Conservation (phyloP, 2,888 invertebrate species). For the Cenopis cana region DNA sequence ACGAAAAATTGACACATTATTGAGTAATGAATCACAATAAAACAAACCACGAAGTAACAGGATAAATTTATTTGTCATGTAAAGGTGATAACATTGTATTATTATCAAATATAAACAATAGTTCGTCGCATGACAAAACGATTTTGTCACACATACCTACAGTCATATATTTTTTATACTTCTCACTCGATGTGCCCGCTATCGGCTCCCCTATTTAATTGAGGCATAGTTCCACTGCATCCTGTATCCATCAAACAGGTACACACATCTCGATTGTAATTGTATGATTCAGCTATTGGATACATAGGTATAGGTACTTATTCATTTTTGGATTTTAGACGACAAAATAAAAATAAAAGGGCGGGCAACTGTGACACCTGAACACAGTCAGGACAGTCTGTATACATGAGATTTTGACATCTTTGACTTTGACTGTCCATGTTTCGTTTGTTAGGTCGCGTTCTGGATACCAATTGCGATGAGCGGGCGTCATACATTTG, state of each 20-base stretch:
- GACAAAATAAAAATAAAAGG: too few relatives aligned
- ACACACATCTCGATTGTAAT: not conserved
- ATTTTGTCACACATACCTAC: not conserved
- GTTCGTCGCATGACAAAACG: not conserved
- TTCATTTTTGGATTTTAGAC: too few relatives aligned
- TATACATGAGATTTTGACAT: too few relatives aligned
- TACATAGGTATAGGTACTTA: too few relatives aligned
- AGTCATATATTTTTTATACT: not conserved
- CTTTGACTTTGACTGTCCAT: too few relatives aligned
- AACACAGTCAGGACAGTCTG: too few relatives aligned
- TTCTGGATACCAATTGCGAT: too few relatives aligned
- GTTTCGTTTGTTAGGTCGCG: too few relatives aligned
- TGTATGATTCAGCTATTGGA: not conserved
- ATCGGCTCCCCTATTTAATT: not conserved
- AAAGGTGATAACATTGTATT: not conserved
- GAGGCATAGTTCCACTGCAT: slow-evolving; percentile 4
- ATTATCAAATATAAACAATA: not conserved
- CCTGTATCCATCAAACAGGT: slow-evolving; percentile 1
- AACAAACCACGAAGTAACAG: not conserved
- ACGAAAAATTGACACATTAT: not conserved
- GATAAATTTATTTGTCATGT: too few relatives aligned
- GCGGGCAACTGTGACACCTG: too few relatives aligned
- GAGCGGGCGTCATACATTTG: too few relatives aligned
- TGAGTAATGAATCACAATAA: not conserved
- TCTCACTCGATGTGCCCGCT: not conserved